Base-by-base conservation (phyloP, 2,888 invertebrate genomes). In the Leptopilina myrica region DNA sequence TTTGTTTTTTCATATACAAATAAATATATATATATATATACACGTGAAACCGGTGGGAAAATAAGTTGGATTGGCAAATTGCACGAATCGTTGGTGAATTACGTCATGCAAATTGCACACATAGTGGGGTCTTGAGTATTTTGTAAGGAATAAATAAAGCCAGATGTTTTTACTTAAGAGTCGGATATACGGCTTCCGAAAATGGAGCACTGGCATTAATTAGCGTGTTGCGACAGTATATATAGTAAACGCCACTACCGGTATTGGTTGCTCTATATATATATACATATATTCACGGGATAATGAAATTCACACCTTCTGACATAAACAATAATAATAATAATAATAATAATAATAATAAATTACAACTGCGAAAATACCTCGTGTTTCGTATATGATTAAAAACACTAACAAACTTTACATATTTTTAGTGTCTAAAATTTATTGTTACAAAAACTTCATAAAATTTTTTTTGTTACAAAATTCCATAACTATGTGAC, bases 141-240 rank as follows among this genome's bases (percentile, higher is more conserved):
- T 73, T 73, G 73, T 73, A 73, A 73, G 73, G 73, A 73, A 73
- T 73, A 56, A 73, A 73, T 73, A 73, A 73, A 73, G 73, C 73
- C 73, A 56, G 73, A 73, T 73, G 73, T 56, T 73, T 73, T 73
- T 56, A 40, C 26, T 56, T 53, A 56, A 26, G 62, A 33, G 33
- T 73, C 56, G 73, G 73, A 26, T 73, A 73, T 73, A 73, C 73
- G 40, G 56, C 73, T 73, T 73, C 73, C 73, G 73, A 73, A 73
- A 73, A 56, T 73, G 73, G 73, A 56, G 73, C 73, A 73, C 73
- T 56, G 73, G 73, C 73, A 73, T 73, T 73, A 73, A 73, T 73
- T 73, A 73, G 73, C n/a, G 56, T 73, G 53, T 73, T 73, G 73
- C 73, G 56, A 73, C 56, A 73, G 73, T 56, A 73, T 49, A 33